Evolutionary conservation across 2,113 vertebrate genomes (phyloP).

Genomic region (Indri indri): DNA sequence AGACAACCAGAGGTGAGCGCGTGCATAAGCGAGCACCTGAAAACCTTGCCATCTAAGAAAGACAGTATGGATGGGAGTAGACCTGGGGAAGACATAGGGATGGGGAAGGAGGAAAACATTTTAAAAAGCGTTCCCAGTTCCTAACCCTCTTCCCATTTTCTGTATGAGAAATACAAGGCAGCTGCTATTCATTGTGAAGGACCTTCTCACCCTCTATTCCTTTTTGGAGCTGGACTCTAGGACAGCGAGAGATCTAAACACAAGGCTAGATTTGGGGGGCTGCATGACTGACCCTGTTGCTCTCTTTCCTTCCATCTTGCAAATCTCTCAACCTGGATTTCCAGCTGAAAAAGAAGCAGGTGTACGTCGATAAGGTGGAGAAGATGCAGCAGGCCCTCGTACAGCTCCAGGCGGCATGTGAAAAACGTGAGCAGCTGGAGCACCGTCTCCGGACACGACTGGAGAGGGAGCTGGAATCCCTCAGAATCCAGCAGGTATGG

Average conservation of each 20-base stretch:
- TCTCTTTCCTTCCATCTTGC: slow-evolving; percentile 35
- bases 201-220: not conserved
- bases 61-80: not conserved
- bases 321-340: slow-evolving; percentile 37
- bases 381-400: slow-evolving; percentile 97
- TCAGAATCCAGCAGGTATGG: slow-evolving; percentile 96
- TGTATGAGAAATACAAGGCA: not conserved
- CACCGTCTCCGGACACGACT: slow-evolving; percentile 94
- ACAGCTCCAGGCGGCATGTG: slow-evolving; percentile 97
- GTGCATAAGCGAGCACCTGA: not conserved
- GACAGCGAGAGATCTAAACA: not conserved
- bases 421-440: slow-evolving; percentile 97
- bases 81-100: not conserved
- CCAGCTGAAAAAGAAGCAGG: slow-evolving; percentile 98
- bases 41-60: not conserved
- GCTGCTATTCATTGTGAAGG: not conserved
- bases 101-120: not conserved
- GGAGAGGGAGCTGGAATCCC: slow-evolving; percentile 95
- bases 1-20: slow-evolving; percentile 3
- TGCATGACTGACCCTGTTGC: not conserved
- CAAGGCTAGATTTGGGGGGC: not conserved
- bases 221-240: not conserved
- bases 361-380: slow-evolving; percentile 99
- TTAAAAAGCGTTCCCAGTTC: not conserved
- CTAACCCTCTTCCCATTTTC: not conserved